Base-by-base conservation (phyloP, 2,888 invertebrate genomes). In the Cyclophora punctaria region DNA sequence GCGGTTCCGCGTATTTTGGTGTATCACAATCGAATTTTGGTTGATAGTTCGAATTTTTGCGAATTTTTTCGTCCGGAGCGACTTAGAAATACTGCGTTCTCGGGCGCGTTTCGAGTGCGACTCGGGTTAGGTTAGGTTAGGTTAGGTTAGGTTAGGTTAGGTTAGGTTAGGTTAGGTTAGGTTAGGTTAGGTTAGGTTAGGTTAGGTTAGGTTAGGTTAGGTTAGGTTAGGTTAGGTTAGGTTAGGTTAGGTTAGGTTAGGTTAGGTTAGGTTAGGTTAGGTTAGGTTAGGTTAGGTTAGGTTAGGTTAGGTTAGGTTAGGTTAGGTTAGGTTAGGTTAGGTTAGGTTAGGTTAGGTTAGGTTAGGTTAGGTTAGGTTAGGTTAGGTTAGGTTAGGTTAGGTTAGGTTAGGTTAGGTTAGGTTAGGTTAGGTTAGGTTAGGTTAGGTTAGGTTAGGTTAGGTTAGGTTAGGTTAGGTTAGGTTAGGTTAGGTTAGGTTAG, bases 81-180 rank as follows among this genome's bases (percentile, higher is more conserved):
- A 20, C 20, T 20, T 20, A 20, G 20, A 20, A 20, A 20, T 20
- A 20, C 20, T 20, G 20, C 20, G 20, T 20, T 20, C 20, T 20
- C 20, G 6, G 40, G 40, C 6, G 4, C 50, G 52, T 51, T 52
- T 53, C 47, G 50, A 20, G 59, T 57, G 60, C 59, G 59, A 58
- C 61, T 63, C 58, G 63, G 45, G 63, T 62, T 61, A 62, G 63
- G 64, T 62, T 66, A 60, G 63, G 64, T 63, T 62, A 61, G 64
- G 64, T 64, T 65, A 62, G 64, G 64, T 63, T 66, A 61, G 66
- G 66, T 66, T 66, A 64, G 65, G 62, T 63, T 67, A 58, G 66
- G 67, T 64, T 69, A 63, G 66, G 66, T 65, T 66, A 59, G 66
- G 66, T 64, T 67, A 59, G 65, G 67, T 65, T 66, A 62, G 68